Base-by-base conservation (phyloP, 2,113 vertebrate species). In the Corythoichthys intestinalis region DNA sequence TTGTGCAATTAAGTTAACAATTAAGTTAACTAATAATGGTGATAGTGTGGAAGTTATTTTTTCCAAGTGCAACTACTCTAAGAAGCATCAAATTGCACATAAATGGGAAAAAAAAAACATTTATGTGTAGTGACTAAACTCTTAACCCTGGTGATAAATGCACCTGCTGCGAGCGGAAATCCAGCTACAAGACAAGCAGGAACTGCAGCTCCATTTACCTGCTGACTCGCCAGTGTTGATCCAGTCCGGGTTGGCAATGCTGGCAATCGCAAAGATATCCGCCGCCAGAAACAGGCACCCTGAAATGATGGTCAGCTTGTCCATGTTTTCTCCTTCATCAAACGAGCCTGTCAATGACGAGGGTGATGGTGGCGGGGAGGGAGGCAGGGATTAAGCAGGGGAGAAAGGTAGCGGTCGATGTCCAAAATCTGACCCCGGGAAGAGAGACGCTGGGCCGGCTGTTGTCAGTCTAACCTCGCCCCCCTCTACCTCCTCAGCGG, bases 281-380 rank as follows among this genome's bases (percentile, higher is more conserved):
- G 96, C 96, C 70, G 96, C 96, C 94, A 98, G 91, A 87, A 98
- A 98, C 82, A 98, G 94, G 91, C 96, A 98, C 91, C 96, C 96
- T 94, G 96, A 97, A 92, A 98, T 97, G 79, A 97, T 95, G 84
- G 96, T 98, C 76, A 98, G 94, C 93, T 97, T 97, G 95, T 98
- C 96, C 96, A 98, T 98, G 78, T 87, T 49, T 66, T 38, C 20
- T 46, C 56, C 92, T 87, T 88, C 83, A 54, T 71, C 69, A 74
- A 68, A 74, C 38, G 71, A 66, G 44, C 66, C 57, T 68, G 4
- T 46, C 56, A 69, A 63, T 39, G 69, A 65, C 50, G 59, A 35
- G 57, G 50, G 9, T 12, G 67, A 62, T 47, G 62, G 28, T 49
- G 56, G 5, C 2, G 12, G 11, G 4, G 35, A 13, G 28, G 12